Base-by-base conservation (phyloP, 2,888 invertebrate species). In the Barypeithes pellucidus region DNA sequence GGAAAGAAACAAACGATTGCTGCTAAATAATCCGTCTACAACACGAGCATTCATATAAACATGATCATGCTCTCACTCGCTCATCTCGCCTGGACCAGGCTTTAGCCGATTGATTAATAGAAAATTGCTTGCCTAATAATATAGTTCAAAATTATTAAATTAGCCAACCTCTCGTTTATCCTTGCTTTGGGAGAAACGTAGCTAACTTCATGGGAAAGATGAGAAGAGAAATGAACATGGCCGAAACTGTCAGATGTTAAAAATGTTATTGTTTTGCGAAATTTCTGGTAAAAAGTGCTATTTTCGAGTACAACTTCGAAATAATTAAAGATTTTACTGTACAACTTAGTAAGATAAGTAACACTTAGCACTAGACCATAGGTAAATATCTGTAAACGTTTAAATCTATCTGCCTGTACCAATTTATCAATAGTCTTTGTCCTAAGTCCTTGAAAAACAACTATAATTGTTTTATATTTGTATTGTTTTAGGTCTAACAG, bases 181-280 rank as follows among this genome's bases (percentile, higher is more conserved):
- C n/a, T 62, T 60, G 22, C 29, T 9, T 29, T 29, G 7, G 9
- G 1, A 29, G 0, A 9, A 60, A 22, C 22, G 60, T n/a, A 0
- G 41, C 52, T 65, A 65, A 52, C 65, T 65, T 65, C 36, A 36
- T 0, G 20, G 7, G 7, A 33, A 3, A 14, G 5, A 22, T 57
- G 11, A 18, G 18, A 14, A 14, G 22, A 12, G 2, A 45, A 29
- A 52, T 7, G 4, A 63, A 47, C 29, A 65, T 65, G 65, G 65
- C 52, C 12, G 24, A 36, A 66, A n/a, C 14, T 57, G 41, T 54
- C 54, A 57, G 29, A 22, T 57, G 66, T 57, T 66, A 11, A 66
- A 54, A 22, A 67, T 67, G 67, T 59, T 60, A 52, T 67, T 67
- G 67, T 67, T 67, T 57, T 20, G 29, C 60, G 45, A 67, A 33